Base-by-base conservation (phyloP, 2,797 vertebrate genomes). In the Fistularia commersonii region DNA sequence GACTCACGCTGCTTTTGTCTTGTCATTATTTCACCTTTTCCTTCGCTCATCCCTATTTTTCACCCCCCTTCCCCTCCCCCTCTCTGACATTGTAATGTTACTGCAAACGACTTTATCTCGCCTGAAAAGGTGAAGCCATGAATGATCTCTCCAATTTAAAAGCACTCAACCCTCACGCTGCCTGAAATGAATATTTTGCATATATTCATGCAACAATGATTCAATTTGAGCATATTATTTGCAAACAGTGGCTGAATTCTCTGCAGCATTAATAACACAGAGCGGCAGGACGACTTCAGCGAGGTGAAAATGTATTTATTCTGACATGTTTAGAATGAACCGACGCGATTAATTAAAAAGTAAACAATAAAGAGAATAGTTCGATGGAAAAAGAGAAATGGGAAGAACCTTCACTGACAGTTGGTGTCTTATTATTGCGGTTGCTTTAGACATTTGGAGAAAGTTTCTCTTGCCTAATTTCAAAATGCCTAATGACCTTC, bases 111-210 rank as follows among this genome's bases (percentile, higher is more conserved):
- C 95, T 98, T 97, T 95, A 97, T 97, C 95, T 97, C 91, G 93
- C 94, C 93, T 93, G 93, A 96, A 97, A 97, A 98, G 95, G 95
- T 98, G 95, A 97, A 95, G 93, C 94, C 93, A 95, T 98, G 95
- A 98, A 94, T 97, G 95, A 98, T 98, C 95, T 98, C 94, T 95
- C 93, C 95, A 98, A 98, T 98, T 98, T 98, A 98, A 98, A 98
- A 96, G 94, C 95, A 96, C 94, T 98, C 96, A 97, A 96, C 95
- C 95, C 94, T 95, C 94, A 94, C 95, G 91, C 91, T 91, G 92
- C 91, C 92, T 94, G 93, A 95, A 94, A 96, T 96, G 94, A 97
- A 98, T 96, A 95, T 95, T 97, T 96, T 97, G 95, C 96, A 98
- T 97, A 98, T 95, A 98, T 97, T 97, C 95, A 98, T 97, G 95